Percentiles rank a stretch among this genome's conserved stretches.
Evolutionary conservation across 1,140 invertebrate genomes (phyloP).

Genomic region (Hesperophylax magnus): DNA sequence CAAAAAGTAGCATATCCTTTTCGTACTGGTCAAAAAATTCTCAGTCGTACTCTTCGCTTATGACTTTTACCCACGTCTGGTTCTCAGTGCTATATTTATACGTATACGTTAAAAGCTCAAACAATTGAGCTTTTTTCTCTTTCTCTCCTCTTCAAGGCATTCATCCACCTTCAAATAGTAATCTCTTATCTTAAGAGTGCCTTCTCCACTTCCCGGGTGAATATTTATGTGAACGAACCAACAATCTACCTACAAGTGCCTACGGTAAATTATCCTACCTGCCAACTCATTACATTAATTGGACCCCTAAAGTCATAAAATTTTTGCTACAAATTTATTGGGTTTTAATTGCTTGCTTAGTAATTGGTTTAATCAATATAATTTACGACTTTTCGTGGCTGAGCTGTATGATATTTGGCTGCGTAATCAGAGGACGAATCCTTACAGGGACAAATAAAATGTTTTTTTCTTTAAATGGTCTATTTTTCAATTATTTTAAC

Average conservation of each 20-base stretch:
- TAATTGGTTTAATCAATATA: too few species aligned
- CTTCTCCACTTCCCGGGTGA: neutral
- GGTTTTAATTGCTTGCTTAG: too few species aligned
- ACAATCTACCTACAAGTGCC: neutral
- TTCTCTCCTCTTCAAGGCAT: constrained; percentile 17
- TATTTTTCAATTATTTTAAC: too few species aligned
- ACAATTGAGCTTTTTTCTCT: constrained; percentile 47
- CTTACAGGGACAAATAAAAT: too few species aligned
- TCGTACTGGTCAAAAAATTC: neutral
- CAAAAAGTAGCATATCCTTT: too few species aligned
- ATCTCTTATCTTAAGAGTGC: constrained; percentile 8
- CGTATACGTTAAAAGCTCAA: constrained; percentile 54
- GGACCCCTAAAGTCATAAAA: too few species aligned
- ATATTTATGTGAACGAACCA: constrained; percentile 6
- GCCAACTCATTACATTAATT: too few species aligned
- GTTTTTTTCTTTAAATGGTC: too few species aligned
- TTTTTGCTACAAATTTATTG: too few species aligned
- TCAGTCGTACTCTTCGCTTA: neutral
- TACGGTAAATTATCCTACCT: neutral
- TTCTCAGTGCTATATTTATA: constrained; percentile 52
- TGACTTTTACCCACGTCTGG: neutral
- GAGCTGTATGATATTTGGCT: too few species aligned
- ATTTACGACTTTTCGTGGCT: too few species aligned
- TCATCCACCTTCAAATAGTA: constrained; percentile 2
- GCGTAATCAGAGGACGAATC: too few species aligned